These are phyloP conservation scores for Pseudeuparius sepicola DNA, from an alignment of 2,888 invertebrate genomes.

Conservation along the genomic window DNA sequence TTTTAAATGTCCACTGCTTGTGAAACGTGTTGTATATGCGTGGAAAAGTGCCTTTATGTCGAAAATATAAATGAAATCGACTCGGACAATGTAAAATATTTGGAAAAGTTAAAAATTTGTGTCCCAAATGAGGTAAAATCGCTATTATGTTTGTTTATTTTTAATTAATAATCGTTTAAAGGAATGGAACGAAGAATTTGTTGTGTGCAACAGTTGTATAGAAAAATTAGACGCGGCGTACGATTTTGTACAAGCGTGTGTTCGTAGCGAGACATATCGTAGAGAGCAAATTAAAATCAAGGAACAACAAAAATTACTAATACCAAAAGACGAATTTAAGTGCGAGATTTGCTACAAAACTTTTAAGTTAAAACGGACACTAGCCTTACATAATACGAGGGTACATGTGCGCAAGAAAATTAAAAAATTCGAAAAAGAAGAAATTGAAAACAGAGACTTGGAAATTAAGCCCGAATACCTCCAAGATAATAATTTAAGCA, in stretches of 20 bases:
- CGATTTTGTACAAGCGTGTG: constrained; percentile 23
- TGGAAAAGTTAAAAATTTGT: constrained; percentile 21
- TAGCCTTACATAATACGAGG: constrained; percentile 25
- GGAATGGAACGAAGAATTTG: constrained; percentile 22
- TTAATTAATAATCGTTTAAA: no score
- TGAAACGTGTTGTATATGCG: constrained; percentile 25
- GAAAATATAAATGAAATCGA: constrained; percentile 21
- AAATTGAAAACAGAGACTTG: not conserved
- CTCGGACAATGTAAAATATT: constrained; percentile 16
- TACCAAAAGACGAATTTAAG: no score
- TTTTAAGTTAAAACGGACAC: constrained; percentile 24
- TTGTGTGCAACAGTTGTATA: constrained; percentile 24
- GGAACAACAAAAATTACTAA: no score
- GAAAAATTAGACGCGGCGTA: constrained; percentile 22
- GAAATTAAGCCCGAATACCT: constrained; percentile 3
- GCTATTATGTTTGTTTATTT: not conserved
- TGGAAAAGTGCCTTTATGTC: constrained; percentile 18
- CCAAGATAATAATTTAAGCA: constrained; percentile 11
- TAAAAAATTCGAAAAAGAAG: constrained; percentile 9
- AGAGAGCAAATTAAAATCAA: constrained; percentile 18
- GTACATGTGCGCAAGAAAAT: no score
- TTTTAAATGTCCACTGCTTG: constrained; percentile 18
- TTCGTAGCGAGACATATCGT: constrained; percentile 23
- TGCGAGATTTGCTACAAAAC: constrained; percentile 23
- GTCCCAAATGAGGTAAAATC: constrained; percentile 21